Percentiles rank a stretch among this genome's conserved stretches.
Conservation (phyloP, 2,113 vertebrate genomes). For the Arvicanthis niloticus region DNA sequence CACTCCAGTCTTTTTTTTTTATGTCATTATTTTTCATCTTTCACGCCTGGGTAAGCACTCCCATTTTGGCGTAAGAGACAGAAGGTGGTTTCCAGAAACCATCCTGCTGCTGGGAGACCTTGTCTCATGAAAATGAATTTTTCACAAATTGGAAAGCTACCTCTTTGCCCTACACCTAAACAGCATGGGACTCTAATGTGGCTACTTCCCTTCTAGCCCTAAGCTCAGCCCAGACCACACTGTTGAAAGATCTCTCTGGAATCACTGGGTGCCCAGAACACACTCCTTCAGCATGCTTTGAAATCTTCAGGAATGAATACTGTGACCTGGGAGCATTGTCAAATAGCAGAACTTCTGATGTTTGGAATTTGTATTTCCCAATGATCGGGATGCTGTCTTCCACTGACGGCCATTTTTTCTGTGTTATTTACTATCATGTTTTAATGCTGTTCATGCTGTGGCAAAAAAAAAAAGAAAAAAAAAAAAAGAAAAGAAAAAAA, state of each 20-base stretch:
- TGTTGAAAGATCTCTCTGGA: constrained; percentile 23
- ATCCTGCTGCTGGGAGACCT: constrained; percentile 27
- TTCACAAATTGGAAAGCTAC: constrained; percentile 48
- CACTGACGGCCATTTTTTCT: constrained; percentile 17
- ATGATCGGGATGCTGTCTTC: background rate
- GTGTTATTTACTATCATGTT: background rate
- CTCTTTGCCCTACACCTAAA: background rate
- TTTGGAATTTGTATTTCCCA: background rate
- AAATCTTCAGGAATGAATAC: background rate
- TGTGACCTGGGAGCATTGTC: constrained; percentile 19
- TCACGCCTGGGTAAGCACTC: constrained; percentile 72
- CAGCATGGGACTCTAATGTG: background rate
- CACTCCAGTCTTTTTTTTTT: constrained; percentile 62
- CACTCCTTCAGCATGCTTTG: background rate
- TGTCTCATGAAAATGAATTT: constrained; percentile 41
- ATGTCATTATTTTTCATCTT: constrained; percentile 68
- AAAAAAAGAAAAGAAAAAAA: background rate
- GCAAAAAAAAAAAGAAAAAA: background rate
- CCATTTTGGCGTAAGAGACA: constrained; percentile 66
- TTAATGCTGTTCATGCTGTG: background rate
- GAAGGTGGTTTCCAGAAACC: constrained; percentile 59
- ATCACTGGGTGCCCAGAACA: background rate
- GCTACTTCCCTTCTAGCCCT: background rate
- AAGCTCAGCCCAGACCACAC: background rate
- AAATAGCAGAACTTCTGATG: constrained; percentile 43